Conservation (phyloP, 2,113 vertebrate species). For the Lepus europaeus region DNA sequence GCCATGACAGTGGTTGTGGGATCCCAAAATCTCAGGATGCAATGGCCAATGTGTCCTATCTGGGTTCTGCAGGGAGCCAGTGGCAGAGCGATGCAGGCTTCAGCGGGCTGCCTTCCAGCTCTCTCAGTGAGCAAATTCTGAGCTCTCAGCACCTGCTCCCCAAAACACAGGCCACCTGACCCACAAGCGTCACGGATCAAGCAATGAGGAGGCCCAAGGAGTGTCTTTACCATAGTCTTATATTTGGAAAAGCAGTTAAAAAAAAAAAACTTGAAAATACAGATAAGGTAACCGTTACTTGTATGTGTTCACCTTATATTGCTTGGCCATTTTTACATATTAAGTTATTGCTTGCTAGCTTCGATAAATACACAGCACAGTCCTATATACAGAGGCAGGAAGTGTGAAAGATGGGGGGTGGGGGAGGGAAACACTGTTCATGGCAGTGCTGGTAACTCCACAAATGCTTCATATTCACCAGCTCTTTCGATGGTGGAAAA, state of each 20-base stretch:
- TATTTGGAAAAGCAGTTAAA: slow-evolving; percentile 90
- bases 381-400: slow-evolving; percentile 89
- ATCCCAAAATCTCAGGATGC: background rate
- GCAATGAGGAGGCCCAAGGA: background rate
- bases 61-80: background rate
- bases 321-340: slow-evolving; percentile 90
- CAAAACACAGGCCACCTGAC: no score
- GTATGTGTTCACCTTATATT: slow-evolving; percentile 90
- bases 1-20: rapidly evolving
- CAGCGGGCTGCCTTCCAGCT: rapidly evolving
- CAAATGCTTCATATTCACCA: slow-evolving; percentile 89
- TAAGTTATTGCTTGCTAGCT: slow-evolving; percentile 93
- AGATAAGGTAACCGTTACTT: slow-evolving; percentile 87
- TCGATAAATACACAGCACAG: slow-evolving; percentile 88
- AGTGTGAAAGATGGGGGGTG: slow-evolving; percentile 84
- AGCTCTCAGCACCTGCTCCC: background rate
- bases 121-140: background rate
- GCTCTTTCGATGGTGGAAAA: slow-evolving; percentile 84
- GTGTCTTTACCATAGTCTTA: slow-evolving; percentile 86
- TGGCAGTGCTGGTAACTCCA: slow-evolving; percentile 87
- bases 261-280: slow-evolving; percentile 89
- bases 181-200: background rate
- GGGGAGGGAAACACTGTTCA: slow-evolving; percentile 85
- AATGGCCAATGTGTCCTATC: background rate
- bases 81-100: no score